A percentile compares a stretch with the other conserved stretches of the same genome.
These are phyloP conservation scores for Hirtodrosophila duncani DNA, from an alignment of 2,888 invertebrate genomes.

Conservation along the genomic window DNA sequence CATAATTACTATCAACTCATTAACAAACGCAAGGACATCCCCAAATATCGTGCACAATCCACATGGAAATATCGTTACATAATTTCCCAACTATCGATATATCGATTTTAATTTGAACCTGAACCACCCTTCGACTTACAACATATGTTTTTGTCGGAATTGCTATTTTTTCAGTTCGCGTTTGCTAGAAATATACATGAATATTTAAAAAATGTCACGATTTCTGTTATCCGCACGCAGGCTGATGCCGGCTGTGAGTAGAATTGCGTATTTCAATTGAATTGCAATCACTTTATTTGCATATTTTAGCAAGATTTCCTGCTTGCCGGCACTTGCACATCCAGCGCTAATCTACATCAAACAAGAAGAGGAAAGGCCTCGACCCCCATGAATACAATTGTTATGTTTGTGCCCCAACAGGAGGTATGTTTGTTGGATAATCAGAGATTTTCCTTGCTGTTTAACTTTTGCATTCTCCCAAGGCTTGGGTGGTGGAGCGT, in stretches of 20 bases:
- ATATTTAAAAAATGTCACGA: conserved; percentile 44
- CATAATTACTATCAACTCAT: not conserved
- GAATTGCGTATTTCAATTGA: no score
- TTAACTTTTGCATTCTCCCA: not conserved
- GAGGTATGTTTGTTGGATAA: conserved; percentile 82
- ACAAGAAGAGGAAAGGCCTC: conserved; percentile 74
- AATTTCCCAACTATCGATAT: conserved; percentile 2
- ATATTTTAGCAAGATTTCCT: conserved; percentile 52
- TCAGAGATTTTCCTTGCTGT: conserved; percentile 76
- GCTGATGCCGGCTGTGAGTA: conserved; percentile 48
- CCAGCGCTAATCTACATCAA: conserved; percentile 31
- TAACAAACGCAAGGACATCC: no score
- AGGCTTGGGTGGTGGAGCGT: conserved; percentile 97
- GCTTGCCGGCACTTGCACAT: conserved; percentile 51
- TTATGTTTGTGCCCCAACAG: conserved; percentile 99
- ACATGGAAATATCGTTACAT: no score
- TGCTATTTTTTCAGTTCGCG: no score
- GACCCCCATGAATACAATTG: conserved; percentile 92
- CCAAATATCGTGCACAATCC: no score
- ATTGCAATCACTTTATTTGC: not conserved
- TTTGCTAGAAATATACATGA: conserved; percentile 24
- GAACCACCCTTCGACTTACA: no score
- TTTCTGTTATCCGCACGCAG: conserved; percentile 50
- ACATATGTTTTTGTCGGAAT: conserved; percentile 29
- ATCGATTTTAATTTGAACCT: conserved; percentile 10